Evolutionary conservation across 1,140 invertebrate genomes (phyloP).

Genomic region (Drosophila sp.): DNA sequence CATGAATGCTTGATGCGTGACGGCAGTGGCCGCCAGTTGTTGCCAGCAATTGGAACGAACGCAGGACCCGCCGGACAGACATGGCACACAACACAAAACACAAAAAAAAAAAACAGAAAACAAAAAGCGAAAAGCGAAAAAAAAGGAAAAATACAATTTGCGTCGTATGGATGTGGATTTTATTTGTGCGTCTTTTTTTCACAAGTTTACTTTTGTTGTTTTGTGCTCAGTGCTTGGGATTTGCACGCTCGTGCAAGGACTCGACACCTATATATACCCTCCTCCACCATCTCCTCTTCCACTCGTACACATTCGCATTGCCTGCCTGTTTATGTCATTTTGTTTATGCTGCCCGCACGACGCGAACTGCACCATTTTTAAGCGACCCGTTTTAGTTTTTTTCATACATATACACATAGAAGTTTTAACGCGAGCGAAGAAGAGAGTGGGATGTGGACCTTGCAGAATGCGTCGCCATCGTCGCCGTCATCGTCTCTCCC

Average conservation of each 20-base stretch:
- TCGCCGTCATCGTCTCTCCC: conserved; percentile 15
- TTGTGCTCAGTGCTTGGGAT: conserved; percentile 62
- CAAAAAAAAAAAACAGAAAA: conserved; percentile 2
- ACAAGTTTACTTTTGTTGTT: conserved; percentile 61
- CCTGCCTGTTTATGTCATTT: conserved; percentile 70
- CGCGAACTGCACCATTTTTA: conserved; percentile 60
- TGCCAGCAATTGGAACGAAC: conserved; percentile 77
- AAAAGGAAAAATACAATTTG: conserved; percentile 65
- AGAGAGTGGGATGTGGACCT: neutral
- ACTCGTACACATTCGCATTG: conserved; percentile 26
- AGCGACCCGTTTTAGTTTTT: conserved; percentile 43
- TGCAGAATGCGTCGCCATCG: neutral
- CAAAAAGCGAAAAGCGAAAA: conserved; percentile 18
- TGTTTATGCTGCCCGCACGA: conserved; percentile 66
- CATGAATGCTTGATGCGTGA: conserved; percentile 82
- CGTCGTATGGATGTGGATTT: conserved; percentile 68
- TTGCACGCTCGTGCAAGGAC: conserved; percentile 73
- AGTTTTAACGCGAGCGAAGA: neutral
- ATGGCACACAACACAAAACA: conserved; percentile 17
- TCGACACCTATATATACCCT: conserved; percentile 33
- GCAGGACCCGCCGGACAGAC: conserved; percentile 35
- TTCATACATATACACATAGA: conserved; percentile 2
- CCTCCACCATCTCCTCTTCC: neutral
- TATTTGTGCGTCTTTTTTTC: conserved; percentile 57
- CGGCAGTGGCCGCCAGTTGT: conserved; percentile 74